Evolutionary conservation across 1,140 invertebrate species (phyloP).

Genomic region (Brachionus manjavacas): DNA sequence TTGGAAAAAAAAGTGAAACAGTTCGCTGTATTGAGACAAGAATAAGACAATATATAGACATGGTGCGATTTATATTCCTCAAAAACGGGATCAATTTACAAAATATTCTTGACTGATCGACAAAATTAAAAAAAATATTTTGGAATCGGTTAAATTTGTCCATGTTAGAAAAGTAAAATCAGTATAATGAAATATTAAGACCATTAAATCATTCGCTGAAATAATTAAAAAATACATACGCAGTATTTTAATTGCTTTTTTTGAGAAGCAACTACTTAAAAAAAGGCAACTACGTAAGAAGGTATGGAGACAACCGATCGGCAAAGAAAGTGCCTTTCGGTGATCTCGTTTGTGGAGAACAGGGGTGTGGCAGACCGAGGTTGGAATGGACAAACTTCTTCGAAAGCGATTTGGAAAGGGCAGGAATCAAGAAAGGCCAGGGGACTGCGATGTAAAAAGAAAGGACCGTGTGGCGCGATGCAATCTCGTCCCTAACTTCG

Average conservation of each 20-base stretch:
- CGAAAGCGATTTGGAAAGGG: no score
- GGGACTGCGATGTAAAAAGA: no score
- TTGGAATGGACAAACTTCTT: no score
- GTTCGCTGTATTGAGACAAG: neutral
- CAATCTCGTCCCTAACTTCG: no score
- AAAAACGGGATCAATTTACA: constrained; percentile 3
- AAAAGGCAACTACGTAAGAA: no score
- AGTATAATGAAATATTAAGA: neutral
- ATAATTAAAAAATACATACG: neutral
- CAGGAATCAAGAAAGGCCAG: no score
- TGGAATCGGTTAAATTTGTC: neutral
- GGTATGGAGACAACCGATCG: no score
- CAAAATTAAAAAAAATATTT: neutral
- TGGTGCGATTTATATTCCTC: neutral
- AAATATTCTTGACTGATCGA: neutral
- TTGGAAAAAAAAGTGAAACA: neutral
- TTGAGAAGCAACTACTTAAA: neutral
- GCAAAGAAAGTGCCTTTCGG: no score
- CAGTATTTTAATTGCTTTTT: neutral
- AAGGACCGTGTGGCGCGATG: no score
- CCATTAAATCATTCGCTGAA: neutral
- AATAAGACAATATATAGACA: neutral
- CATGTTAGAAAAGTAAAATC: neutral
- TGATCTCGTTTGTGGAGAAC: no score
- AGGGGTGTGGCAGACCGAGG: no score